phyloP scores from a whole-genome alignment of 1,140 invertebrate genomes.

The Laodelphax striatellus region DNA sequence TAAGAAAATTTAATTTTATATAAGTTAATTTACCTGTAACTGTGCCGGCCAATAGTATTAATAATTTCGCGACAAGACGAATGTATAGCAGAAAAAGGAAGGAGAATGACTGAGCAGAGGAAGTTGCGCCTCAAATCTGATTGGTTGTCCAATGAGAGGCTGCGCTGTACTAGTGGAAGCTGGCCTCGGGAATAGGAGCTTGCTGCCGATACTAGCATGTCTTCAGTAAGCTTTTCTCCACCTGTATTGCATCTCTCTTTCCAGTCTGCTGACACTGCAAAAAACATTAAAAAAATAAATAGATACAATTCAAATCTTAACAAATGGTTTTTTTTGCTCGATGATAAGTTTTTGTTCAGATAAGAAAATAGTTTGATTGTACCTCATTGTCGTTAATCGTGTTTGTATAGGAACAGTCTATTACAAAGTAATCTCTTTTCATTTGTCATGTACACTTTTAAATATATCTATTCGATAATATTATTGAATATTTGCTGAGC shows the following conservation, averaged over 20 bases:
- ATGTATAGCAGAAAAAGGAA: slow-evolving; percentile 42
- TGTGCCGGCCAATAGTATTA: slow-evolving; percentile 4
- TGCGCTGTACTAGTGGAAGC: slow-evolving; percentile 53
- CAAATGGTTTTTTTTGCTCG: too few relatives aligned
- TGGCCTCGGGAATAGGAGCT: slow-evolving; percentile 65
- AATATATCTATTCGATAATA: too few relatives aligned
- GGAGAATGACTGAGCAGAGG: slow-evolving; percentile 41
- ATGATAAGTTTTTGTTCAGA: too few relatives aligned
- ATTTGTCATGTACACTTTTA: too few relatives aligned
- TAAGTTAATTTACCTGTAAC: slow-evolving; percentile 2
- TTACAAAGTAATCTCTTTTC: too few relatives aligned
- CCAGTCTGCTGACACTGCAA: slow-evolving; percentile 21
- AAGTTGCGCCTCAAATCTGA: slow-evolving; percentile 2
- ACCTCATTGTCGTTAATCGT: too few relatives aligned
- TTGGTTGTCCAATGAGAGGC: slow-evolving; percentile 3
- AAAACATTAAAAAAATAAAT: not conserved
- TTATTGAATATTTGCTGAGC: too few relatives aligned
- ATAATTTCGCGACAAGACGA: slow-evolving; percentile 34
- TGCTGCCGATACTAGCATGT: slow-evolving; percentile 66
- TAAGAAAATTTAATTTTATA: too few relatives aligned
- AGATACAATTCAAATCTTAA: too few relatives aligned
- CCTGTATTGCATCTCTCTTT: slow-evolving; percentile 34
- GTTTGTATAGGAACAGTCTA: too few relatives aligned
- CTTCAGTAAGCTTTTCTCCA: slow-evolving; percentile 64
- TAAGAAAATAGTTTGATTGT: too few relatives aligned